phyloP scores from a whole-genome alignment of 2,797 vertebrate species.

The Uromys caudimaculatus region DNA sequence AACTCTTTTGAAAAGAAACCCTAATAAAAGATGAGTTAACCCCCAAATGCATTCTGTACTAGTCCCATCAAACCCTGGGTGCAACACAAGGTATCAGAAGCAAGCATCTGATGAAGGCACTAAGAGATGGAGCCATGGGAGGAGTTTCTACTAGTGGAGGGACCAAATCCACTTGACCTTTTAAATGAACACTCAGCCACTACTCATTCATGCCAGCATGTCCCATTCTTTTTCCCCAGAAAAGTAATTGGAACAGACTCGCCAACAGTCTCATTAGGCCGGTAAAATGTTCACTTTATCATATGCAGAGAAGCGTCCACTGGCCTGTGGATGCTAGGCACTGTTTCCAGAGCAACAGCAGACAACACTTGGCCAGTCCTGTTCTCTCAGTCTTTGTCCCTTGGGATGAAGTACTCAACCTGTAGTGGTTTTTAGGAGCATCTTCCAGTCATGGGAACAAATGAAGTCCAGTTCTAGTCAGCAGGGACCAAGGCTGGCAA shows the following conservation, averaged over 20 bases:
- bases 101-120: conserved; percentile 79
- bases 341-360: conserved; percentile 7
- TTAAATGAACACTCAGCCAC: conserved; percentile 82
- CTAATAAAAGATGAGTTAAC: conserved; percentile 78
- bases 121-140: conserved; percentile 72
- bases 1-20: conserved; percentile 73
- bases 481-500: not conserved
- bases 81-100: conserved; percentile 64
- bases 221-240: conserved; percentile 38
- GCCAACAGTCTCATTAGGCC: conserved; percentile 81
- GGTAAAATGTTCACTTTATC: conserved; percentile 44
- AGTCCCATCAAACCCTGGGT: conserved; percentile 42
- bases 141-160: conserved; percentile 49
- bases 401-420: not conserved
- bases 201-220: conserved; percentile 72
- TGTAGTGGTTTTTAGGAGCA: too few species aligned
- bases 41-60: conserved; percentile 49
- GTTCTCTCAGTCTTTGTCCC: not conserved
- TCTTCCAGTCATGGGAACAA: not conserved
- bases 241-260: conserved; percentile 84
- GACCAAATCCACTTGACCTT: conserved; percentile 85
- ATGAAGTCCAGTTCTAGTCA: not conserved
- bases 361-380: not conserved
- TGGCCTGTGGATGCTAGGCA: not conserved
- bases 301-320: conserved; percentile 1